phyloP scores from a whole-genome alignment of 1,140 invertebrate genomes.

The Ceratina australensis region DNA sequence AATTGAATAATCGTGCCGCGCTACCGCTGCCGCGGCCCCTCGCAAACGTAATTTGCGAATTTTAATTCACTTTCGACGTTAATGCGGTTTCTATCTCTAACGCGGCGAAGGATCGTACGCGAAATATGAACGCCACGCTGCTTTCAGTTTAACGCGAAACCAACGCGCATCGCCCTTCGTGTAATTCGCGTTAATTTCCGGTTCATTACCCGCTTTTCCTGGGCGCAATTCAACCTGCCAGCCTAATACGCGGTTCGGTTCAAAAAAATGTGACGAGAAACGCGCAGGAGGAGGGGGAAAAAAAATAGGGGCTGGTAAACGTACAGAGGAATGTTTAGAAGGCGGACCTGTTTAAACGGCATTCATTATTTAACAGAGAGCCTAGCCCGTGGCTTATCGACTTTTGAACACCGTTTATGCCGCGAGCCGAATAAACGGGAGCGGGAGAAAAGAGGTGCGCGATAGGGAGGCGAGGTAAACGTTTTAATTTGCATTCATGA shows the following conservation, averaged over 20 bases:
- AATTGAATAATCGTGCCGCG: constrained; percentile 30
- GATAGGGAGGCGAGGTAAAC: constrained; percentile 57
- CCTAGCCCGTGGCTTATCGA: constrained; percentile 42
- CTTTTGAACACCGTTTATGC: constrained; percentile 46
- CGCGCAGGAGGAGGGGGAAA: background rate
- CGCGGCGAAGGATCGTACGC: constrained; percentile 20
- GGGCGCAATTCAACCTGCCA: background rate
- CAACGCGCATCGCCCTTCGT: background rate
- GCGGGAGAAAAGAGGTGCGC: constrained; percentile 37
- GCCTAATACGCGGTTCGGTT: background rate
- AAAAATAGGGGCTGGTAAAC: background rate
- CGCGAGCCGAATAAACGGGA: constrained; percentile 59
- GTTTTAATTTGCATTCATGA: constrained; percentile 77
- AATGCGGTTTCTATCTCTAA: background rate
- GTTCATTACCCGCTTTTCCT: background rate
- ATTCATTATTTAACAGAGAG: constrained; percentile 33
- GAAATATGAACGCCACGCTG: constrained; percentile 9
- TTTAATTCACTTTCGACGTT: constrained; percentile 22
- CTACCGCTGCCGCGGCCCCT: no score
- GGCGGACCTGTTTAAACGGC: background rate
- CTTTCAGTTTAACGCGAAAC: constrained; percentile 5
- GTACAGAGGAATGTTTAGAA: constrained; percentile 30
- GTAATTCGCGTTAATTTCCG: constrained; percentile 28
- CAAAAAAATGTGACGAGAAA: background rate
- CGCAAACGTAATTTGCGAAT: constrained; percentile 1